Percentiles rank a stretch among this genome's conserved stretches.
These are phyloP conservation scores for Onychomys torridus DNA, from an alignment of 2,797 vertebrate species.

Conservation along the genomic window DNA sequence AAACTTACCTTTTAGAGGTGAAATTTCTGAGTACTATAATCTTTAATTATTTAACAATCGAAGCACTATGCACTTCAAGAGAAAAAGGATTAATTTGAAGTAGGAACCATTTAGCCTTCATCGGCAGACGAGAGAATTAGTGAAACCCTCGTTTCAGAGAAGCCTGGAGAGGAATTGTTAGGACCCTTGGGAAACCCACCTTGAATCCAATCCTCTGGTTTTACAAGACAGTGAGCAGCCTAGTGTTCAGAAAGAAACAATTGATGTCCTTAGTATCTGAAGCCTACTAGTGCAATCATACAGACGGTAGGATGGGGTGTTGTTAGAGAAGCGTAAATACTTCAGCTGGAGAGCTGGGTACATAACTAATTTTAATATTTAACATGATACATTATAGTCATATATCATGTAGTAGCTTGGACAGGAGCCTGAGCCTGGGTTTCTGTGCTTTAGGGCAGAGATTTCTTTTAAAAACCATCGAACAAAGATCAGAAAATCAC, in stretches of 20 bases:
- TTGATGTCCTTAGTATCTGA: neutral
- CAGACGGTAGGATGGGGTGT: no score
- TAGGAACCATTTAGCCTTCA: constrained; percentile 48
- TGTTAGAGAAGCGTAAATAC: neutral
- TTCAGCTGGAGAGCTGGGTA: neutral
- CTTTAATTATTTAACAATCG: neutral
- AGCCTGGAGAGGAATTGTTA: neutral
- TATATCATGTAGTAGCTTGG: neutral
- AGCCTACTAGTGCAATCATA: neutral
- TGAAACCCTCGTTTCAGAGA: constrained; percentile 7
- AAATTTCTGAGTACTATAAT: constrained; percentile 8
- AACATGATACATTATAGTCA: neutral
- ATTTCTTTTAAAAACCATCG: neutral
- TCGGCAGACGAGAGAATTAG: constrained; percentile 13
- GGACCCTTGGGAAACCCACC: neutral
- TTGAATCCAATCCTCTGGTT: constrained; percentile 11
- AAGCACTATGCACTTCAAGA: constrained; percentile 25
- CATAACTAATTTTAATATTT: neutral
- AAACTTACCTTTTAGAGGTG: neutral
- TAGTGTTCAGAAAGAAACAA: neutral
- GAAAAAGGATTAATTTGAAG: neutral
- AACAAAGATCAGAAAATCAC: constrained; percentile 29
- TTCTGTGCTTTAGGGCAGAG: neutral
- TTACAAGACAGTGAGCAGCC: constrained; percentile 24
- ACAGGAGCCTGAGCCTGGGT: neutral